phyloP scores from a whole-genome alignment of 2,113 vertebrate genomes.

The Pimephales promelas region DNA sequence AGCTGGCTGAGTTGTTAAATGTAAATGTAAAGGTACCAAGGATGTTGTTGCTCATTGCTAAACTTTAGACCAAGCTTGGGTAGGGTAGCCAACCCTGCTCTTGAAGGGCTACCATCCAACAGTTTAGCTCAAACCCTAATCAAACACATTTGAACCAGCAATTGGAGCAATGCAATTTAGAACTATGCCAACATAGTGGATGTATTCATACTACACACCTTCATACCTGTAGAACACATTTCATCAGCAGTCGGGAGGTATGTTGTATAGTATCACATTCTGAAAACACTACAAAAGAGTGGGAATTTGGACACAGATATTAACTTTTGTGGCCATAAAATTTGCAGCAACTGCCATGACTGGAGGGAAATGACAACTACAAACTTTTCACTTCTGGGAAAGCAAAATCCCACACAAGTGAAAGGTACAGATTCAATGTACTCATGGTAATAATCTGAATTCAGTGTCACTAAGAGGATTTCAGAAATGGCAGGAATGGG shows the following conservation, averaged over 20 bases:
- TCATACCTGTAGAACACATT: background rate
- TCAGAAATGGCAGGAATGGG: background rate
- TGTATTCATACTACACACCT: background rate
- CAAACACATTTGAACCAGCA: too few relatives aligned
- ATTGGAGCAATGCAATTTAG: too few relatives aligned
- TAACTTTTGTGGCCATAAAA: background rate
- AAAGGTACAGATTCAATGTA: slow-evolving; percentile 10
- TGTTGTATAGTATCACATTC: background rate
- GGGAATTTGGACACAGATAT: background rate
- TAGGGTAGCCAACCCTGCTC: background rate
- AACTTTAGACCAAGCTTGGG: background rate
- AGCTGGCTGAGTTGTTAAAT: too few relatives aligned
- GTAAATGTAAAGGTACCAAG: background rate
- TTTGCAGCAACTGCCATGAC: background rate
- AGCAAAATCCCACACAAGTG: slow-evolving; percentile 3
- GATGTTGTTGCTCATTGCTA: background rate
- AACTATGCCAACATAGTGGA: background rate
- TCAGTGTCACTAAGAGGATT: slow-evolving; percentile 46
- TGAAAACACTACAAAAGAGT: background rate
- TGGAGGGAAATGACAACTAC: background rate
- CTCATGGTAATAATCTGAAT: slow-evolving; percentile 20
- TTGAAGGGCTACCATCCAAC: background rate
- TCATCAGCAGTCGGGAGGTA: background rate
- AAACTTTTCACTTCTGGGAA: background rate
- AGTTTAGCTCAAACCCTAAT: too few relatives aligned